These are phyloP conservation scores for Drosophila orosa DNA, from an alignment of 1,140 invertebrate species.

Conservation along the genomic window DNA sequence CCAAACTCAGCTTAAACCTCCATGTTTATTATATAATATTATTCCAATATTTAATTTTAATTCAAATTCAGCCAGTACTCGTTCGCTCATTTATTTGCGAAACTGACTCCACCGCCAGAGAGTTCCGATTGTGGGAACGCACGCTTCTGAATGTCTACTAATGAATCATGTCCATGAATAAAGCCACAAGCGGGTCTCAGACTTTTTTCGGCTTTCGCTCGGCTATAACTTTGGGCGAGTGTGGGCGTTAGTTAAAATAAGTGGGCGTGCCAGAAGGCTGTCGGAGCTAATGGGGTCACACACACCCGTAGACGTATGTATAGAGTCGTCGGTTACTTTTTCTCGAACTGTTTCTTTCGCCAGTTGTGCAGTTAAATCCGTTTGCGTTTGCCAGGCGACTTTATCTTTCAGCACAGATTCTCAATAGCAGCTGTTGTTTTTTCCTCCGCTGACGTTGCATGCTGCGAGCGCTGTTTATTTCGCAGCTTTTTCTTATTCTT, in stretches of 20 bases:
- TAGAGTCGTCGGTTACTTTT: constrained; percentile 12
- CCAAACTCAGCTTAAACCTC: too few species aligned
- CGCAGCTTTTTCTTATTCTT: constrained; percentile 37
- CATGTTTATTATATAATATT: background rate
- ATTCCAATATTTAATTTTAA: background rate
- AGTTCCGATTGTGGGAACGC: constrained; percentile 30
- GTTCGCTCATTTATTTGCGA: background rate
- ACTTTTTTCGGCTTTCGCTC: constrained; percentile 28
- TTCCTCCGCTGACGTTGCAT: constrained; percentile 40
- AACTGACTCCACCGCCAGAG: background rate
- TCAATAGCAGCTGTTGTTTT: constrained; percentile 60
- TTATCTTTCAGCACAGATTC: constrained; percentile 77
- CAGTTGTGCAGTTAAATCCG: constrained; percentile 66
- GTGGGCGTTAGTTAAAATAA: constrained; percentile 18
- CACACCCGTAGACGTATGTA: constrained; percentile 18
- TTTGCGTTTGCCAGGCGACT: constrained; percentile 71
- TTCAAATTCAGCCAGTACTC: background rate
- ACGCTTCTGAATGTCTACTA: constrained; percentile 34
- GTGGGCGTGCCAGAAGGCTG: constrained; percentile 28
- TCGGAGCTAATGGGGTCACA: constrained; percentile 54
- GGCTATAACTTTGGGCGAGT: background rate
- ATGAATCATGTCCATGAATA: constrained; percentile 68
- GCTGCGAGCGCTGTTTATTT: constrained; percentile 69
- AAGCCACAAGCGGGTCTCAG: constrained; percentile 28
- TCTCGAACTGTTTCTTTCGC: constrained; percentile 29